Evolutionary conservation across 1,140 invertebrate genomes (phyloP).

Genomic region (Paraescarpia echinospica): DNA sequence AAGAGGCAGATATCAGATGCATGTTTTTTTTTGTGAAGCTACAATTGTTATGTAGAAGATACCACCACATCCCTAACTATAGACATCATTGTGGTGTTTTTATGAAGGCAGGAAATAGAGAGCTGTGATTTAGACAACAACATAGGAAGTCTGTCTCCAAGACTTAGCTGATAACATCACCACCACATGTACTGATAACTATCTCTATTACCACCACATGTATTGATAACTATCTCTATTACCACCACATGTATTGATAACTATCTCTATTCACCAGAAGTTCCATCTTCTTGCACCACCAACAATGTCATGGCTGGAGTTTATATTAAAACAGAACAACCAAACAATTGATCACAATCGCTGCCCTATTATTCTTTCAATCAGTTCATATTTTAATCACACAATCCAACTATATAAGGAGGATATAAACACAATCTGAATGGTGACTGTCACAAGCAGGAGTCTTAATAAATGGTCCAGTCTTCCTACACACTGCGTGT

Average conservation of each 20-base stretch:
- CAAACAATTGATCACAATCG: not conserved
- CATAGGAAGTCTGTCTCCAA: not conserved
- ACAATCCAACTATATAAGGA: not conserved
- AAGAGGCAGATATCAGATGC: not conserved
- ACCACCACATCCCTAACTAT: not conserved
- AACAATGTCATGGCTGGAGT: not conserved
- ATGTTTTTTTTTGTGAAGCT: not conserved
- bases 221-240: not conserved
- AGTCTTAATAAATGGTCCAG: not conserved
- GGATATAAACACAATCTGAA: not conserved
- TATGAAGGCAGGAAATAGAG: not conserved
- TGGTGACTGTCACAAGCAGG: not conserved
- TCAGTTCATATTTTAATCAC: not conserved
- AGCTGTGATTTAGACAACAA: not conserved
- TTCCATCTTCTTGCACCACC: too few species aligned
- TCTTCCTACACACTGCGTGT: not conserved
- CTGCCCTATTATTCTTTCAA: not conserved
- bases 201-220: not conserved
- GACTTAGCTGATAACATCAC: not conserved
- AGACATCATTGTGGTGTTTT: not conserved
- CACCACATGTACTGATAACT: not conserved
- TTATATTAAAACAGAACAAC: not conserved
- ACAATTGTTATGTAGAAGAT: not conserved
- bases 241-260: not conserved
- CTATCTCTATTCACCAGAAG: not conserved